phyloP scores from a whole-genome alignment of 2,113 vertebrate genomes.

The Columba livia region DNA sequence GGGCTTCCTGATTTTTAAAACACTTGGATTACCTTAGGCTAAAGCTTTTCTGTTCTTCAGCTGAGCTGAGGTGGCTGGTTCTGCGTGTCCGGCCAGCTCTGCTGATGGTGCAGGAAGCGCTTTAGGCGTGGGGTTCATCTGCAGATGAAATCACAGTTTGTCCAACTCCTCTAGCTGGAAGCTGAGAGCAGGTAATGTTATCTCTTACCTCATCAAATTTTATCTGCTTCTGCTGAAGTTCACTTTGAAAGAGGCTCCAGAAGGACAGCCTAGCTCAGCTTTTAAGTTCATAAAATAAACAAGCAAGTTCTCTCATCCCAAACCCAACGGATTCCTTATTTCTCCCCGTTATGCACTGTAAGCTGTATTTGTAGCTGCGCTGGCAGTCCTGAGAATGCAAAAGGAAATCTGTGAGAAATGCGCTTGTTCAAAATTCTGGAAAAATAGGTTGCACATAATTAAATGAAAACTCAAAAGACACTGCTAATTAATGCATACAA shows the following conservation, averaged over 20 bases:
- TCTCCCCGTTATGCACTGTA: background rate
- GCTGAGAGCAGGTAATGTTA: constrained; percentile 3
- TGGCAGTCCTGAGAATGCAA: background rate
- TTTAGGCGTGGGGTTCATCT: background rate
- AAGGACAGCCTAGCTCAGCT: background rate
- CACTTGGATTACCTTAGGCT: background rate
- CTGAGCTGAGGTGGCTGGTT: background rate
- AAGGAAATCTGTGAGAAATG: background rate
- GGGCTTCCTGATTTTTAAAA: background rate
- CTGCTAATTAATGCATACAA: constrained; percentile 24
- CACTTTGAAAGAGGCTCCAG: background rate
- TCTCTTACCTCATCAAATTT: constrained; percentile 9
- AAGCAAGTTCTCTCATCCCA: background rate
- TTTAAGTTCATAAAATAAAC: background rate
- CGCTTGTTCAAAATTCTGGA: background rate
- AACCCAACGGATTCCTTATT: background rate
- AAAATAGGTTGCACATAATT: constrained; percentile 36
- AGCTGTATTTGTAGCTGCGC: background rate
- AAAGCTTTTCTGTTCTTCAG: background rate
- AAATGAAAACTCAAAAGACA: background rate
- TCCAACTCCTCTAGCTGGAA: constrained; percentile 14
- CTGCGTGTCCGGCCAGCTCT: background rate
- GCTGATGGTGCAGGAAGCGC: background rate
- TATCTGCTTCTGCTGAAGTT: background rate
- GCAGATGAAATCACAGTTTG: constrained; percentile 25